A percentile compares a stretch with the other conserved stretches of the same genome.
These are phyloP conservation scores for Sternotherus odoratus DNA, from an alignment of 2,797 vertebrate species.

Conservation along the genomic window DNA sequence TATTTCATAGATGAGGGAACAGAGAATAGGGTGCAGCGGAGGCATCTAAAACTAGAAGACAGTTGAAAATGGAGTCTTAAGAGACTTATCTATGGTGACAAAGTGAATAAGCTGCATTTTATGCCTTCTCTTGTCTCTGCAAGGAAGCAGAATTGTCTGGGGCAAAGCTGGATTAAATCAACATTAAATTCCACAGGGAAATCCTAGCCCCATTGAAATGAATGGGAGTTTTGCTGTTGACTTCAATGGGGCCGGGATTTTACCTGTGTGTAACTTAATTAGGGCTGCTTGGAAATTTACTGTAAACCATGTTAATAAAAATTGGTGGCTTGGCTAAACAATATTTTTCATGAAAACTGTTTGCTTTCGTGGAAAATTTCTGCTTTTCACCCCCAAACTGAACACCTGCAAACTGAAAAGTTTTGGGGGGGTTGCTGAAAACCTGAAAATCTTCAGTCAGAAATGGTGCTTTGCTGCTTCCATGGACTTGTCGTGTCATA, in stretches of 20 bases:
- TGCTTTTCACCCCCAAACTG: neutral
- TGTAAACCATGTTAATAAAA: neutral
- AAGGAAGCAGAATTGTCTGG: neutral
- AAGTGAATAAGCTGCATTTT: neutral
- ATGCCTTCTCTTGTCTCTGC: neutral
- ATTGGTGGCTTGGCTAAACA: neutral
- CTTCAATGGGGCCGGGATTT: neutral
- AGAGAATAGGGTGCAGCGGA: neutral
- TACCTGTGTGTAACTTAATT: neutral
- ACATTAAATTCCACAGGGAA: neutral
- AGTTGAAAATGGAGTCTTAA: neutral
- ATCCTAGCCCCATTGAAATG: neutral
- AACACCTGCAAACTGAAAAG: neutral
- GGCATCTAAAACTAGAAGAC: neutral
- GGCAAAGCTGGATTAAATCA: neutral
- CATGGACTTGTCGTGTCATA: neutral
- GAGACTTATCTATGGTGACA: neutral
- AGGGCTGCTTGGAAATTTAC: neutral
- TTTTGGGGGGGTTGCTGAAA: neutral
- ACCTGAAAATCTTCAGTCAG: neutral
- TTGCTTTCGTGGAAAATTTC: neutral
- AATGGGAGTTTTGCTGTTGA: neutral
- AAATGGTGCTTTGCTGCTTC: neutral
- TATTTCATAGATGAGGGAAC: neutral
- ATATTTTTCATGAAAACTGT: neutral